Conservation (phyloP, 2,113 vertebrate genomes). For the Gallinago undulata region DNA sequence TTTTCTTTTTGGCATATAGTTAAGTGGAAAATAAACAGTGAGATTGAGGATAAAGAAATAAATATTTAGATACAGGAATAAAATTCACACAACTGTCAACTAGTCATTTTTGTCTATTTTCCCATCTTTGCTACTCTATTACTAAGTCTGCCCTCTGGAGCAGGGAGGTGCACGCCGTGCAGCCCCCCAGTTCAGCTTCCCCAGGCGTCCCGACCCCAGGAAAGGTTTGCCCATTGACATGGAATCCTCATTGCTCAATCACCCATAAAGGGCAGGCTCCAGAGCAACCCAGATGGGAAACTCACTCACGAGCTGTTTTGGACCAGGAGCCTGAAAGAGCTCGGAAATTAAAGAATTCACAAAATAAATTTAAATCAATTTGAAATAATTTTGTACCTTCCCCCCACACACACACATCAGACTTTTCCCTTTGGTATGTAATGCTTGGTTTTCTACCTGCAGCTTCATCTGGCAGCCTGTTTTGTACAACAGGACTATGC, state of each 20-base stretch:
- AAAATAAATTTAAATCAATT: not conserved
- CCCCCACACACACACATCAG: no score
- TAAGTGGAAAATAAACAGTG: not conserved
- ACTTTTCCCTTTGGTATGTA: not conserved
- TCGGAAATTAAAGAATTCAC: not conserved
- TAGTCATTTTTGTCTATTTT: not conserved
- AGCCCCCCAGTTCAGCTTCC: not conserved
- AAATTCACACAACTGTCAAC: not conserved
- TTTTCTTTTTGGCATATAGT: not conserved
- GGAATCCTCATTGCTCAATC: not conserved
- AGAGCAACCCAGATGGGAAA: not conserved
- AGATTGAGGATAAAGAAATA: not conserved
- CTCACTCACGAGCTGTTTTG: not conserved
- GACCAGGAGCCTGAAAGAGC: not conserved
- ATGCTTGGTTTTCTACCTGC: not conserved
- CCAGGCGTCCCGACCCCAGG: fast-evolving
- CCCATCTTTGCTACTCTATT: not conserved
- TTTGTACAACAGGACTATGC: not conserved
- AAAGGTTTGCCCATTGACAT: not conserved
- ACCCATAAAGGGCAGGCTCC: not conserved
- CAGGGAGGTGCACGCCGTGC: not conserved
- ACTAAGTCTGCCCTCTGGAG: not conserved
- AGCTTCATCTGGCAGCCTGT: not conserved
- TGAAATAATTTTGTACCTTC: not conserved
- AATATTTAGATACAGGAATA: not conserved